Conservation (phyloP, 2,797 vertebrate species). For the Phyllotis vaccarum region DNA sequence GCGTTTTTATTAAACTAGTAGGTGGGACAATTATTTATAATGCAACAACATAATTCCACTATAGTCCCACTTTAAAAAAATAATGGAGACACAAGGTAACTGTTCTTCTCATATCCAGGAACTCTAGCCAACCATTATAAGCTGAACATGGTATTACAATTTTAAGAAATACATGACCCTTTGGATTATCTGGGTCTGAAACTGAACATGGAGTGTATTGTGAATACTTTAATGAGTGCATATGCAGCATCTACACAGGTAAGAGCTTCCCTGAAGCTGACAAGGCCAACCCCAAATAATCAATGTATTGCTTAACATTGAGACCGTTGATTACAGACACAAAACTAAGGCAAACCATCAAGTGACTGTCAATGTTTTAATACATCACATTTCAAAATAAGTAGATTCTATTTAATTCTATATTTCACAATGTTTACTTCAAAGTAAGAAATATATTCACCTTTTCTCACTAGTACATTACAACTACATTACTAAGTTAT, state of each 20-base stretch:
- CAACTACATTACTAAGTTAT: constrained; percentile 44
- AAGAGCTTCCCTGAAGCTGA: not conserved
- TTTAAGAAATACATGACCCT: constrained; percentile 28
- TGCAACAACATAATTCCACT: too few species aligned
- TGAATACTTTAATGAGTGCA: not conserved
- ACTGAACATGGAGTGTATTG: too few species aligned
- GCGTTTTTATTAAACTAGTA: too few species aligned
- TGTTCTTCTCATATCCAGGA: constrained; percentile 45
- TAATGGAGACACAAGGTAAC: constrained; percentile 1
- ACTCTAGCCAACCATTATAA: not conserved
- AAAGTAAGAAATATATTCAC: constrained; percentile 45
- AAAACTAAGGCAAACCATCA: constrained; percentile 21
- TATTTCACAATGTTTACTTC: constrained; percentile 53
- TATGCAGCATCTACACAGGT: not conserved
- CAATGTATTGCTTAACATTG: constrained; percentile 45
- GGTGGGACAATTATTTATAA: too few species aligned
- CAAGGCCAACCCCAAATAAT: not conserved
- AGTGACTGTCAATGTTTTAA: constrained; percentile 23
- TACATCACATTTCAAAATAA: constrained; percentile 43
- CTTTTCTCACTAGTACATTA: constrained; percentile 24
- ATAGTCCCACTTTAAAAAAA: constrained; percentile 66
- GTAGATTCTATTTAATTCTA: constrained; percentile 21
- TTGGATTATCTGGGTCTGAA: too few species aligned
- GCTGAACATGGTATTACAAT: not conserved
- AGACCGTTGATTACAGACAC: constrained; percentile 29